A percentile compares a stretch with the other conserved stretches of the same genome.
Evolutionary conservation across 2,797 vertebrate species (phyloP).

Genomic region (Phyllotis vaccarum): DNA sequence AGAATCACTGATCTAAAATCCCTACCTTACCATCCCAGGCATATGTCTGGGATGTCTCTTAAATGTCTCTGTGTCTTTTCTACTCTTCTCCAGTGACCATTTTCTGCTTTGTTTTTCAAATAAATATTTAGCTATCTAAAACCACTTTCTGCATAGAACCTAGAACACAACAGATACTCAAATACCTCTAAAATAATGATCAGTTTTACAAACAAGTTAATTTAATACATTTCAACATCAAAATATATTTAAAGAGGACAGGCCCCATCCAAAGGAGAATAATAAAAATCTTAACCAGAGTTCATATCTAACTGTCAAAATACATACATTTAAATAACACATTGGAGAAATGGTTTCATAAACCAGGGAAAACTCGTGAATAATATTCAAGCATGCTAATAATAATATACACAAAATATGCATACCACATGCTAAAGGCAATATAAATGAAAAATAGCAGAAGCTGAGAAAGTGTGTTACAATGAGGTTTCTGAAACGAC

Average conservation of each 20-base stretch:
- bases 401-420: not conserved
- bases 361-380: not conserved
- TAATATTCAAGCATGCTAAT: not conserved
- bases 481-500: too few species aligned
- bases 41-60: not conserved
- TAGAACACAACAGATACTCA: not conserved
- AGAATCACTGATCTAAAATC: not conserved
- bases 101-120: slow-evolving; percentile 1
- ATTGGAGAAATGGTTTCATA: not conserved
- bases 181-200: slow-evolving; percentile 23
- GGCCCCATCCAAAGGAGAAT: not conserved
- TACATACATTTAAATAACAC: not conserved
- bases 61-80: not conserved
- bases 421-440: not conserved
- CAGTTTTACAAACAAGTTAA: not conserved
- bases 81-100: not conserved
- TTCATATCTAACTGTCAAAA: not conserved
- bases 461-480: too few species aligned
- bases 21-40: not conserved
- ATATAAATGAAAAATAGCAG: not conserved
- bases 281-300: not conserved
- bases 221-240: not conserved
- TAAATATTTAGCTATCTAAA: slow-evolving; percentile 1
- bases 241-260: not conserved
- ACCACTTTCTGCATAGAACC: not conserved